Percentiles rank a stretch among this genome's conserved stretches.
Conservation (phyloP, 2,888 invertebrate species). For the Drosophila macrothrix region DNA sequence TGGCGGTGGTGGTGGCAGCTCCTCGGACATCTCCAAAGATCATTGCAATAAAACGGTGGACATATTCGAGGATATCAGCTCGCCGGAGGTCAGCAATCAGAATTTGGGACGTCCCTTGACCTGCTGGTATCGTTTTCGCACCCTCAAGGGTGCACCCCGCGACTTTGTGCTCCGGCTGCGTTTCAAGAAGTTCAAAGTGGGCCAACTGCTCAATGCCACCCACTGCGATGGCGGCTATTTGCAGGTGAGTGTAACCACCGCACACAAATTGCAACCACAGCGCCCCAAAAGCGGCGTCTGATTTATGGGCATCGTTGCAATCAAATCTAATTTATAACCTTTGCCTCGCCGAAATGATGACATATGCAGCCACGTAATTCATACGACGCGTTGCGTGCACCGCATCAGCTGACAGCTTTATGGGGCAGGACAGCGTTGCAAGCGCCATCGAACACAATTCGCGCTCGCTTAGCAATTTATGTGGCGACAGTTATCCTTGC, state of each 20-base stretch:
- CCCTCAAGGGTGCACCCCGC: conserved; percentile 93
- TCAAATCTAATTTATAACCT: conserved; percentile 80
- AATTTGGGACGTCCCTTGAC: conserved; percentile 94
- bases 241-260: conserved; percentile 88
- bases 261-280: background rate
- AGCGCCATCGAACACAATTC: conserved; percentile 35
- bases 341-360: conserved; percentile 72
- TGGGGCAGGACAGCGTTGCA: conserved; percentile 34
- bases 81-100: conserved; percentile 92
- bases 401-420: conserved; percentile 52
- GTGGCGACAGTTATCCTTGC: conserved; percentile 27
- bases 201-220: conserved; percentile 93
- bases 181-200: conserved; percentile 97
- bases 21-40: conserved; percentile 87
- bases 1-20: conserved; percentile 71
- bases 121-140: conserved; percentile 95
- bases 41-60: conserved; percentile 98
- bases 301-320: conserved; percentile 75
- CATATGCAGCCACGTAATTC: conserved; percentile 59
- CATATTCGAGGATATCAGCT: conserved; percentile 95
- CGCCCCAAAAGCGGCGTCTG: conserved; percentile 34
- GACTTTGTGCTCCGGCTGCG: conserved; percentile 95
- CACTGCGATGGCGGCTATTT: conserved; percentile 95
- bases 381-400: conserved; percentile 5
- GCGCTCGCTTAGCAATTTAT: conserved; percentile 34